Conservation (phyloP, 2,888 invertebrate species). For the Drosophila seclusa region DNA sequence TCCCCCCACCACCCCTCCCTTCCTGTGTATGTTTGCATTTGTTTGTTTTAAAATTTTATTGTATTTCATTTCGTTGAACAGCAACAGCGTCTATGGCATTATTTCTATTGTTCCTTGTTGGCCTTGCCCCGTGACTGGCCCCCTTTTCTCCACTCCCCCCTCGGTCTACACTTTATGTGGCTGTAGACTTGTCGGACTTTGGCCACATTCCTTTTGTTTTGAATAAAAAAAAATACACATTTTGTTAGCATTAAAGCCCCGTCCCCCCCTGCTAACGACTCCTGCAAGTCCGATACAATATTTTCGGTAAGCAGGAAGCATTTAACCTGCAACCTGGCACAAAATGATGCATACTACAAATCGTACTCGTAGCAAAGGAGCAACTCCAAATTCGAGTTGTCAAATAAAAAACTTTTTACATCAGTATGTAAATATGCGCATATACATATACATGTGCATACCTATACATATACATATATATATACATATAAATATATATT, state of each 20-base stretch:
- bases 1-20: background rate
- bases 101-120: slow-evolving; percentile 29
- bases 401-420: background rate
- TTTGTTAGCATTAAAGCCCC: slow-evolving; percentile 14
- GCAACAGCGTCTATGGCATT: slow-evolving; percentile 22
- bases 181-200: slow-evolving; percentile 7
- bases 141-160: background rate
- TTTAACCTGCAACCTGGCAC: slow-evolving; percentile 1
- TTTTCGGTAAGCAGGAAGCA: background rate
- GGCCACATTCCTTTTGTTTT: slow-evolving; percentile 26
- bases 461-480: background rate
- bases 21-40: slow-evolving; percentile 60
- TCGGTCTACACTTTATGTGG: background rate
- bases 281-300: background rate
- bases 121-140: slow-evolving; percentile 16
- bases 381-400: background rate
- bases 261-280: background rate
- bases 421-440: background rate
- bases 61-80: slow-evolving; percentile 63
- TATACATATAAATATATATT: background rate
- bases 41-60: slow-evolving; percentile 77
- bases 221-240: slow-evolving; percentile 32
- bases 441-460: too few species aligned
- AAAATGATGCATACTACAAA: background rate
- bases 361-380: background rate